Percentiles rank a stretch among this genome's conserved stretches.
Evolutionary conservation across 2,888 invertebrate species (phyloP).

Genomic region (Anoplius nigerrimus): DNA sequence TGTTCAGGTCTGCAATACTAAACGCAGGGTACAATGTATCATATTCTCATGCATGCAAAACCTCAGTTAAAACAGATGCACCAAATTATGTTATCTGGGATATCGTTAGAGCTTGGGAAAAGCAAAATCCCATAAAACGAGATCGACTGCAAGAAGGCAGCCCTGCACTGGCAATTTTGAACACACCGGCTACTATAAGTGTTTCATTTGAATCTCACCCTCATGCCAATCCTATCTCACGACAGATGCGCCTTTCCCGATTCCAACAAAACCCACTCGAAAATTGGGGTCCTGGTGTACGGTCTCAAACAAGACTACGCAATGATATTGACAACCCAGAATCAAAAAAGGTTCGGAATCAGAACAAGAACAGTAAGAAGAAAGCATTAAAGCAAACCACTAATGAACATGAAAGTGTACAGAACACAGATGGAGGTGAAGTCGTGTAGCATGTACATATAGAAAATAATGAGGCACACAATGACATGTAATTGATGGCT

Average conservation of each 20-base stretch:
- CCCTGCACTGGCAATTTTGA: constrained; percentile 78
- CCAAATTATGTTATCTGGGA: constrained; percentile 93
- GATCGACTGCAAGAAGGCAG: constrained; percentile 78
- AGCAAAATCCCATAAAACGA: constrained; percentile 80
- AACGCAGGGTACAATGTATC: constrained; percentile 95
- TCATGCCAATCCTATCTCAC: constrained; percentile 88
- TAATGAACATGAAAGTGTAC: neutral
- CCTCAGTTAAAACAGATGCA: constrained; percentile 95
- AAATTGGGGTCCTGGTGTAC: constrained; percentile 94
- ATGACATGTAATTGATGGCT: too few species aligned
- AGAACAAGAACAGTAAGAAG: constrained; percentile 78
- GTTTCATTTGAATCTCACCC: constrained; percentile 79
- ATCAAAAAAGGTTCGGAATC: constrained; percentile 80
- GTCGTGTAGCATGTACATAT: neutral
- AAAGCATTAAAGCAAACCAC: constrained; percentile 24
- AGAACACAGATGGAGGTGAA: neutral
- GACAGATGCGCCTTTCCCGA: constrained; percentile 83
- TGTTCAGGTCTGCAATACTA: constrained; percentile 88
- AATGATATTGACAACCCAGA: constrained; percentile 79
- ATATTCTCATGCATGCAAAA: constrained; percentile 91
- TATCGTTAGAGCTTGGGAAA: constrained; percentile 89
- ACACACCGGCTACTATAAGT: constrained; percentile 75
- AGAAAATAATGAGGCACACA: neutral
- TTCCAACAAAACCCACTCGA: constrained; percentile 92
- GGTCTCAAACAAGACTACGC: constrained; percentile 76